These are phyloP conservation scores for Euwallacea similis DNA, from an alignment of 1,140 invertebrate genomes.

Conservation along the genomic window DNA sequence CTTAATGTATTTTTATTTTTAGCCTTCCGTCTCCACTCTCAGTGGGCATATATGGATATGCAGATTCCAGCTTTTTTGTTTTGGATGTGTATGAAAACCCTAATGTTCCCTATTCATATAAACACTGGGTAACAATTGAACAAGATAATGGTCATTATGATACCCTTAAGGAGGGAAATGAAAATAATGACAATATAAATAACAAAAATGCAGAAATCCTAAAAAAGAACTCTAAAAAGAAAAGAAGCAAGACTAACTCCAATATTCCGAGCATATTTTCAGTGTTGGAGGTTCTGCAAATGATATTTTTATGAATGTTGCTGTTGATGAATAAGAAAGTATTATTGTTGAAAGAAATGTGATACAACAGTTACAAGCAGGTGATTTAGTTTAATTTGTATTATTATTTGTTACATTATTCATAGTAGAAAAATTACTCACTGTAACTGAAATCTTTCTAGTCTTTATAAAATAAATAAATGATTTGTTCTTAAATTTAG, in stretches of 20 bases:
- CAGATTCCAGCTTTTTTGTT: constrained; percentile 15
- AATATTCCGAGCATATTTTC: constrained; percentile 20
- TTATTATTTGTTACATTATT: too few species aligned
- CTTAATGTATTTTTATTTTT: constrained; percentile 10
- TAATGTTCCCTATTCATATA: constrained; percentile 15
- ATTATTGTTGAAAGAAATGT: too few species aligned
- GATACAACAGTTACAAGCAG: too few species aligned
- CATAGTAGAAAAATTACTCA: too few species aligned
- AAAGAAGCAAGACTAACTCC: constrained; percentile 12
- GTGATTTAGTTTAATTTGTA: too few species aligned
- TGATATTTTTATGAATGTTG: constrained; percentile 27
- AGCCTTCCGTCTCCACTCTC: constrained; percentile 17
- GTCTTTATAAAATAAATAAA: constrained; percentile 10
- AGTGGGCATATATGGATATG: constrained; percentile 26
- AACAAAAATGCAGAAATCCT: too few species aligned
- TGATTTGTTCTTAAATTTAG: background rate
- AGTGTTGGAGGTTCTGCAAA: constrained; percentile 28
- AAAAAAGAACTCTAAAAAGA: constrained; percentile 14
- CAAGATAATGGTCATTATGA: background rate
- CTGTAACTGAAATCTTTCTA: background rate
- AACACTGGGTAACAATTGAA: constrained; percentile 8
- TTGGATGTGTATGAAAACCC: constrained; percentile 24
- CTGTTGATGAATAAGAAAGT: too few species aligned
- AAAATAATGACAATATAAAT: too few species aligned
- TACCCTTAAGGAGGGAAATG: background rate